A percentile compares a stretch with the other conserved stretches of the same genome.
These are phyloP conservation scores for Colaptes auratus DNA, from an alignment of 2,113 vertebrate species.

Conservation along the genomic window DNA sequence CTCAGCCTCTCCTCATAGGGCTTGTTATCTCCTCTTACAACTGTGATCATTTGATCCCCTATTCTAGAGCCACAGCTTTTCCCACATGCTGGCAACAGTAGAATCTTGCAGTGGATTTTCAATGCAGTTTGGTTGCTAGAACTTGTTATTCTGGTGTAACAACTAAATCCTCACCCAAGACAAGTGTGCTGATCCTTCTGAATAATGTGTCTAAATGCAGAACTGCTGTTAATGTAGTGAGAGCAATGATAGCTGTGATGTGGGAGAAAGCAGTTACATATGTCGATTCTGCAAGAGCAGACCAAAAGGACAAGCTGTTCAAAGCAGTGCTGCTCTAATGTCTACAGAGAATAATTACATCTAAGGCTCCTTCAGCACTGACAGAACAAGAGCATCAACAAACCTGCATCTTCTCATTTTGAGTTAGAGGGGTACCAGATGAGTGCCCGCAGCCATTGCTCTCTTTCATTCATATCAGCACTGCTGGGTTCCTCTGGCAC, in stretches of 20 bases:
- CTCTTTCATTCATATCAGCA: not conserved
- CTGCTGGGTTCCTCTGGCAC: not conserved
- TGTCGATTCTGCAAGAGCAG: conserved; percentile 62
- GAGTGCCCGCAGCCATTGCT: accelerated
- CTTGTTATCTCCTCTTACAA: not conserved
- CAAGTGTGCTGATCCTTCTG: not conserved
- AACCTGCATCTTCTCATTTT: not conserved
- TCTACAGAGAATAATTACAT: conserved; percentile 68
- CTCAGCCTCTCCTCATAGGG: too few relatives aligned
- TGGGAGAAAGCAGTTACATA: conserved; percentile 40
- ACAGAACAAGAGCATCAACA: conserved; percentile 7
- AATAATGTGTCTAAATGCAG: conserved; percentile 11
- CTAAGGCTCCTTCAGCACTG: conserved; percentile 34
- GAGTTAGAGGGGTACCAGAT: not conserved
- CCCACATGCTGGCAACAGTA: not conserved
- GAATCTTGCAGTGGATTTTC: not conserved
- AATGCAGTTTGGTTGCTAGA: not conserved
- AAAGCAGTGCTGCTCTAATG: conserved; percentile 60
- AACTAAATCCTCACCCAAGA: not conserved
- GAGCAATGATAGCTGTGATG: not conserved
- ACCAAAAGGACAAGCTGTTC: conserved; percentile 66
- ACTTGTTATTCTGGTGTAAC: conserved; percentile 1
- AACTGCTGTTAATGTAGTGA: not conserved
- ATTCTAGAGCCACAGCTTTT: not conserved
- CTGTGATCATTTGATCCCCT: not conserved